Conservation (phyloP, 2,888 invertebrate species). For the Oeneis ivallda region DNA sequence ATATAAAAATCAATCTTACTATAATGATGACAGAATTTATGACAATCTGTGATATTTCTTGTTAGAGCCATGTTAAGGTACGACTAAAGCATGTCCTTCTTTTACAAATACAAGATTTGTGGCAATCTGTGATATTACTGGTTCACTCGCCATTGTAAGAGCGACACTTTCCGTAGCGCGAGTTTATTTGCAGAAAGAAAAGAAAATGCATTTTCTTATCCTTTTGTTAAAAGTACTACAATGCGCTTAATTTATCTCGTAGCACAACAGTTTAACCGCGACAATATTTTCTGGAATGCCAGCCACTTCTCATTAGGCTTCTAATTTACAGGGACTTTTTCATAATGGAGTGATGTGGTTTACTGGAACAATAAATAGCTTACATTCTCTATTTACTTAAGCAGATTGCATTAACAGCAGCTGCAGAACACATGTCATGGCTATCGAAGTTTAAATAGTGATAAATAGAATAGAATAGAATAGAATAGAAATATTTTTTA, state of each 20-base stretch:
- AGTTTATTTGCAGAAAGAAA: conserved; percentile 21
- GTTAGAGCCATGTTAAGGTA: too few relatives aligned
- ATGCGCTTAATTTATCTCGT: conserved; percentile 26
- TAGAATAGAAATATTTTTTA: too few relatives aligned
- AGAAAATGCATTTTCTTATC: conserved; percentile 25
- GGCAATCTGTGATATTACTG: conserved; percentile 10
- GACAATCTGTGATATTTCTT: too few relatives aligned
- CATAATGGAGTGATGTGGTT: conserved; percentile 4
- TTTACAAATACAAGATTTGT: not conserved
- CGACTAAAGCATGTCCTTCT: not conserved
- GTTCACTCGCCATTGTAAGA: not conserved
- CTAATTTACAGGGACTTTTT: conserved; percentile 11
- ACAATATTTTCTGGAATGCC: conserved; percentile 18
- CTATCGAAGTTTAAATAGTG: too few relatives aligned
- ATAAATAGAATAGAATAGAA: too few relatives aligned
- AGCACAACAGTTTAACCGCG: conserved; percentile 22
- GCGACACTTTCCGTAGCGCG: conserved; percentile 14
- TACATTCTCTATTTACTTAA: not conserved
- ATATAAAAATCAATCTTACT: too few relatives aligned
- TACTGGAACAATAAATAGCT: not conserved
- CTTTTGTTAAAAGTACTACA: conserved; percentile 20
- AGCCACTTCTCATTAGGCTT: conserved; percentile 21
- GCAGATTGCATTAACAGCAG: not conserved
- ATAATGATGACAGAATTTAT: too few relatives aligned
- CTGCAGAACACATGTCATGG: not conserved